phyloP scores from a whole-genome alignment of 2,888 invertebrate genomes.

The Pterostichus niger region DNA sequence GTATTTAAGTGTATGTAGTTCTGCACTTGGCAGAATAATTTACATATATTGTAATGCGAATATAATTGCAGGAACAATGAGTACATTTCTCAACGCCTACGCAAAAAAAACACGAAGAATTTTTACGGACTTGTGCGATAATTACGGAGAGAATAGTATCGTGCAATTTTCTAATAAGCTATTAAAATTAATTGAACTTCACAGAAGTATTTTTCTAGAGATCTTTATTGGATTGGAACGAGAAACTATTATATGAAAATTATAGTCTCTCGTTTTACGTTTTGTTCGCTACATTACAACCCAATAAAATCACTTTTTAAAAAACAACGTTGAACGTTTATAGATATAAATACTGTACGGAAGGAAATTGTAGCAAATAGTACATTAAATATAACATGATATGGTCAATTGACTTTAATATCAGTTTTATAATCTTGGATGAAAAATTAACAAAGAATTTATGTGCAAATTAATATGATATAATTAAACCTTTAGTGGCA shows the following conservation, averaged over 20 bases:
- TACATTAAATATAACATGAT: neutral
- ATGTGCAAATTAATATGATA: neutral
- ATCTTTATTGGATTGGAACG: neutral
- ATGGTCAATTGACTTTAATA: slow-evolving; percentile 12
- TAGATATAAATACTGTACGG: too few species aligned
- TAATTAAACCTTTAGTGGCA: neutral
- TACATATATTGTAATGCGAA: slow-evolving; percentile 27
- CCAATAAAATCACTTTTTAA: too few species aligned
- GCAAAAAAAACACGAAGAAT: neutral
- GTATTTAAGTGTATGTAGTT: neutral
- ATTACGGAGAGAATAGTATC: slow-evolving; percentile 1
- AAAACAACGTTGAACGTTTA: too few species aligned
- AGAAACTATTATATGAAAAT: too few species aligned
- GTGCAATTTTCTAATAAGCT: too few species aligned
- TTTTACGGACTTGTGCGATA: slow-evolving; percentile 12
- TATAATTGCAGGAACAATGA: slow-evolving; percentile 27
- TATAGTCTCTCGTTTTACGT: too few species aligned
- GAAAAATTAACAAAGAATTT: too few species aligned
- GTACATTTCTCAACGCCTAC: slow-evolving; percentile 10
- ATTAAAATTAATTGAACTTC: too few species aligned
- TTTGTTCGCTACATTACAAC: too few species aligned
- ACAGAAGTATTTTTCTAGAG: neutral
- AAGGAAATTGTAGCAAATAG: too few species aligned
- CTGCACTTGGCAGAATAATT: slow-evolving; percentile 14
- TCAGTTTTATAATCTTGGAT: neutral